Conservation (phyloP, 2,797 vertebrate genomes). For the Phyllotis vaccarum region DNA sequence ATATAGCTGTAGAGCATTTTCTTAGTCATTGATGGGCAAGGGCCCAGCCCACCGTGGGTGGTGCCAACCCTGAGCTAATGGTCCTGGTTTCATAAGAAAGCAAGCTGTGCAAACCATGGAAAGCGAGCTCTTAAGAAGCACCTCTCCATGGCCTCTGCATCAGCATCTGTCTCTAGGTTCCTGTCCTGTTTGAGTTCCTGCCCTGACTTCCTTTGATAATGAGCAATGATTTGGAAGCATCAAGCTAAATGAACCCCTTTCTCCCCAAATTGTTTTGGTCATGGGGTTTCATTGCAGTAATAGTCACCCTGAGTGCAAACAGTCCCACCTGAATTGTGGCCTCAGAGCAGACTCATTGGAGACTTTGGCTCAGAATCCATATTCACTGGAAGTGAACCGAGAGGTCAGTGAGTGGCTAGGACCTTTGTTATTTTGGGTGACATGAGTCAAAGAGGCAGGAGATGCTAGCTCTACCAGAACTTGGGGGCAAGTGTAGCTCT, state of each 20-base stretch:
- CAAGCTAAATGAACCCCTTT: too few relatives aligned
- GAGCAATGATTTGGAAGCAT: neutral
- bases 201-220: neutral
- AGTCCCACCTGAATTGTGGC: neutral
- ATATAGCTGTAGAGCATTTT: neutral
- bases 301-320: neutral
- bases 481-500: neutral
- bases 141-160: neutral
- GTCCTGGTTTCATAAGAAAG: neutral
- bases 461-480: neutral
- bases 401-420: neutral
- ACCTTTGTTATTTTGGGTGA: neutral
- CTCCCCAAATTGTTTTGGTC: neutral
- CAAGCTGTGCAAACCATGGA: neutral
- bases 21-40: neutral
- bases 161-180: too few relatives aligned
- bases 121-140: neutral
- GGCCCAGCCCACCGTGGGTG: neutral
- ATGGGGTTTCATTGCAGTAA: neutral
- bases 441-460: neutral
- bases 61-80: neutral
- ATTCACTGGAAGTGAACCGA: neutral
- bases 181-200: neutral
- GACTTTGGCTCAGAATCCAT: neutral
- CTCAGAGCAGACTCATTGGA: neutral